phyloP scores from a whole-genome alignment of 2,113 vertebrate genomes.

The Caranx ignobilis region DNA sequence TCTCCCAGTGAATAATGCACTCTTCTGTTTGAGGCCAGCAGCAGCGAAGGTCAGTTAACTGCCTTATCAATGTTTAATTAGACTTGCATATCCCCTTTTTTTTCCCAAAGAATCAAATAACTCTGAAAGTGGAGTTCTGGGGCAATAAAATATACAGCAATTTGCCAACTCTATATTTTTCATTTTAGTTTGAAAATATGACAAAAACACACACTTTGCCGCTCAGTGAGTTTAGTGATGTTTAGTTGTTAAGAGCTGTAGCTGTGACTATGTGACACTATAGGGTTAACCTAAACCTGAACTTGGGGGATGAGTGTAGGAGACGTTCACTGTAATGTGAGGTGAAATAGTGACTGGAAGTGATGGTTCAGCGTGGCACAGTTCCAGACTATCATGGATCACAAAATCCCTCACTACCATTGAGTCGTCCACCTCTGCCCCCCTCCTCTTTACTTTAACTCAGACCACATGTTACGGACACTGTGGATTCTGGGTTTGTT shows the following conservation, averaged over 20 bases:
- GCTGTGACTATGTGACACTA: not conserved
- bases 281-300: slow-evolving; percentile 31
- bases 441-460: slow-evolving; percentile 51
- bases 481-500: slow-evolving; percentile 34
- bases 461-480: slow-evolving; percentile 66
- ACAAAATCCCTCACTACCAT: slow-evolving; percentile 57
- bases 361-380: slow-evolving; percentile 55
- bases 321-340: slow-evolving; percentile 28
- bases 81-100: slow-evolving; percentile 28
- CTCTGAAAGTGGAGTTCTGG: slow-evolving; percentile 2
- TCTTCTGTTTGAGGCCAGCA: slow-evolving; percentile 55
- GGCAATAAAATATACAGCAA: slow-evolving; percentile 6
- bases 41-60: slow-evolving; percentile 46
- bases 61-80: slow-evolving; percentile 67
- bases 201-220: slow-evolving; percentile 18
- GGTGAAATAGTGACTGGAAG: slow-evolving; percentile 51
- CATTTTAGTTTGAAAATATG: slow-evolving; percentile 31
- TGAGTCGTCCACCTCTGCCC: slow-evolving; percentile 34
- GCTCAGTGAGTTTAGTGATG: slow-evolving; percentile 8
- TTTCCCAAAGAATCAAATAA: slow-evolving; percentile 21
- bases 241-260: slow-evolving; percentile 1
- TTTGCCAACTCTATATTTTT: slow-evolving; percentile 15
- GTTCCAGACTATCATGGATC: slow-evolving; percentile 60
- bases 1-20: slow-evolving; percentile 62
- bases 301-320: slow-evolving; percentile 26